Base-by-base conservation (phyloP, 1,140 invertebrate species). In the Lepidurus couesii region DNA sequence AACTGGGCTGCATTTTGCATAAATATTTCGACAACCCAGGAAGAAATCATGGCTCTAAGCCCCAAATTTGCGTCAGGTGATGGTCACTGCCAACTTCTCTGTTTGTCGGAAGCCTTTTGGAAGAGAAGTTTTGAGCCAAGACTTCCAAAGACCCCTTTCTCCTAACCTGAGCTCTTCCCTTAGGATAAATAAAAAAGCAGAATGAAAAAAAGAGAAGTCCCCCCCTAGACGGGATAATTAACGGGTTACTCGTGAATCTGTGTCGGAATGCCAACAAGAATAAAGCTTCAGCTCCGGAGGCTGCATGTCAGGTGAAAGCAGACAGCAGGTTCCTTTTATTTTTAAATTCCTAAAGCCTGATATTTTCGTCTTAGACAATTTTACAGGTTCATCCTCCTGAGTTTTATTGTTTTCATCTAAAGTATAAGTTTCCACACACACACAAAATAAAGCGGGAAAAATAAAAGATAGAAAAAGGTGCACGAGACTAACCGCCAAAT, bases 211-310 rank as follows among this genome's bases (percentile, higher is more conserved):
- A 4, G 34, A 21, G n/a, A 65, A 65, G 16, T 65, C 53, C 21
- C 53, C n/a, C 53, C 53, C n/a, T 65, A 65, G 53, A 65, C 53
- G 53, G 53, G 21, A 65, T 65, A 65, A 65, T 65, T 65, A 65
- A 65, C 53, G 53, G 13, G 53, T 65, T 65, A 65, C 53, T 65
- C 53, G 53, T 65, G 53, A 65, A 65, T 65, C 53, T 65, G 53
- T 65, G 53, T 65, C n/a, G 53, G 53, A 65, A 65, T 65, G 53
- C 53, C 53, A 65, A 65, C 53, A 65, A 65, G 53, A 65, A 65
- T 7, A 7, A 65, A 65, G 21, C 21, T 65, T 65, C 13, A 65
- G 53, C 53, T 65, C 53, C 53, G 53, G 13, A 65, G 53, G 53
- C 53, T 65, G 53, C 53, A 16, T n/a, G 53, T 65, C 53, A 65